phyloP scores from a whole-genome alignment of 2,888 invertebrate genomes.

The Saturnia pavonia region DNA sequence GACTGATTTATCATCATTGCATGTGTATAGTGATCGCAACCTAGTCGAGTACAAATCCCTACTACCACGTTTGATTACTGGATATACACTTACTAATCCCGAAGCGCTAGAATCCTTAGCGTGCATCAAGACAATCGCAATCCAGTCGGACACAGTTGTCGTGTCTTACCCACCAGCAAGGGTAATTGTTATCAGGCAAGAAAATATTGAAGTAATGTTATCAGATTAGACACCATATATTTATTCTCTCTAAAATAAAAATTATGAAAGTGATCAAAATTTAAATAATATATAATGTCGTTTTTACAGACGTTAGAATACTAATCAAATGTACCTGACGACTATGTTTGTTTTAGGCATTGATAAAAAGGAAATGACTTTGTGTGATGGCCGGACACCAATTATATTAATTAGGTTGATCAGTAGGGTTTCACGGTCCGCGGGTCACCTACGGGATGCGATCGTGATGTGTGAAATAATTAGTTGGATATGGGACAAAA shows the following conservation, averaged over 20 bases:
- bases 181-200: not conserved
- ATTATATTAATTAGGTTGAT: constrained; percentile 54
- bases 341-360: not conserved
- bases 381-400: constrained; percentile 47
- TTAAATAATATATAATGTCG: not conserved
- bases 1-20: too few relatives aligned
- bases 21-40: too few relatives aligned
- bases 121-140: too few relatives aligned
- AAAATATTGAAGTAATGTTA: not conserved
- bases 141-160: too few relatives aligned
- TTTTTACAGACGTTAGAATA: not conserved
- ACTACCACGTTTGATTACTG: too few relatives aligned
- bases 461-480: constrained; percentile 39
- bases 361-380: constrained; percentile 13
- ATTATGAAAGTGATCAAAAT: not conserved
- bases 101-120: too few relatives aligned
- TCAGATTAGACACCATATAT: not conserved
- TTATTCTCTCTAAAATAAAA: not conserved
- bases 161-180: not conserved
- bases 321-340: not conserved
- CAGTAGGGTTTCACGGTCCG: constrained; percentile 43
- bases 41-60: too few relatives aligned
- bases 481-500: constrained; percentile 44
- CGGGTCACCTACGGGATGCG: constrained; percentile 35
- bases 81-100: too few relatives aligned